Conservation (phyloP, 2,888 invertebrate genomes). For the Gymnoscelis rufifasciata region DNA sequence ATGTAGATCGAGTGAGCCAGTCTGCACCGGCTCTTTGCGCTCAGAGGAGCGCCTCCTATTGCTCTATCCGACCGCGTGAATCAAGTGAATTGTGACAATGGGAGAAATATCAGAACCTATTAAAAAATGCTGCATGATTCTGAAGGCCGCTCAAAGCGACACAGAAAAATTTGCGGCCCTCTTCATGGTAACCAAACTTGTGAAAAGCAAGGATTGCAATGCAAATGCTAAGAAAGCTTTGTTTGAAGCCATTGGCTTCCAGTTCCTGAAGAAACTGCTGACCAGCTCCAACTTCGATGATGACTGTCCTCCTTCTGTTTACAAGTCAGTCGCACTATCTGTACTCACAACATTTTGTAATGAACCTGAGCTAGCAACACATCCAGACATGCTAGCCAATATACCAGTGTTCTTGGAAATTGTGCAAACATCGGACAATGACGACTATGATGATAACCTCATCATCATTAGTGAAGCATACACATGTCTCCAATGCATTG, state of each 20-base stretch:
- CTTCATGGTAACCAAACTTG: slow-evolving; percentile 94
- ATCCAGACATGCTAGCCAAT: slow-evolving; percentile 90
- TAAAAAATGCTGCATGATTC: slow-evolving; percentile 89
- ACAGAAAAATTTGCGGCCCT: slow-evolving; percentile 95
- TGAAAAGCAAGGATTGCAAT: slow-evolving; percentile 90
- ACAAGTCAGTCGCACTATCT: slow-evolving; percentile 93
- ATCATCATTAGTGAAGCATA: slow-evolving; percentile 93
- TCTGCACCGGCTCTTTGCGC: slow-evolving; percentile 56
- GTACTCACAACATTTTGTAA: slow-evolving; percentile 92
- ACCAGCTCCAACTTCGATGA: slow-evolving; percentile 87
- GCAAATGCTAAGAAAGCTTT: slow-evolving; percentile 87
- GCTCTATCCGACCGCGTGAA: slow-evolving; percentile 61
- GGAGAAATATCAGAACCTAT: slow-evolving; percentile 87
- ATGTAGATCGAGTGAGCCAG: slow-evolving; percentile 69
- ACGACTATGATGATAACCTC: slow-evolving; percentile 90
- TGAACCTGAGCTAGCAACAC: slow-evolving; percentile 87
- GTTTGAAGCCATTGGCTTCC: slow-evolving; percentile 93
- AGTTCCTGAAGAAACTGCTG: slow-evolving; percentile 89
- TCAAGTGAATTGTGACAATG: slow-evolving; percentile 63
- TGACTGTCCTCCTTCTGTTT: slow-evolving; percentile 93
- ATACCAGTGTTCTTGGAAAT: slow-evolving; percentile 91
- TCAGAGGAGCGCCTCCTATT: slow-evolving; percentile 71
- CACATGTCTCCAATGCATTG: slow-evolving; percentile 89
- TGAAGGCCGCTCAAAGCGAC: slow-evolving; percentile 89
- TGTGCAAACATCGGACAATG: slow-evolving; percentile 89